Conservation (phyloP, 2,113 vertebrate species). For the Nannobrachium achirus region DNA sequence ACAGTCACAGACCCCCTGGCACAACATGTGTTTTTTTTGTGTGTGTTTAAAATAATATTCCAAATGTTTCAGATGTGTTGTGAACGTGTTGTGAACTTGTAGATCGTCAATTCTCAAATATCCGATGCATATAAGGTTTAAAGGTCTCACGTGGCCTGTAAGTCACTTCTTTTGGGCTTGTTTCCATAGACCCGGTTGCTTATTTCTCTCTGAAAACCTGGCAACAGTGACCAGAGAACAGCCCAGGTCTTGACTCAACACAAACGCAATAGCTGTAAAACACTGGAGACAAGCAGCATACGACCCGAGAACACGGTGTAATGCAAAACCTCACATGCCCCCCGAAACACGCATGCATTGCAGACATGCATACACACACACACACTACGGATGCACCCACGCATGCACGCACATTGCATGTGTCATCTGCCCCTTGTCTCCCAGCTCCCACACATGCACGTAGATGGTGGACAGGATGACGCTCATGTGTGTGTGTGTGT, state of each 20-base stretch:
- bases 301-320: slow-evolving; percentile 24
- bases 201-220: too few relatives aligned
- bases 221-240: slow-evolving; percentile 24
- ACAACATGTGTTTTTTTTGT: neutral
- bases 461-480: slow-evolving; percentile 60
- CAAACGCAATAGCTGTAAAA: slow-evolving; percentile 39
- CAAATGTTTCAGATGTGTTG: too few relatives aligned
- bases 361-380: too few relatives aligned
- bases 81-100: too few relatives aligned
- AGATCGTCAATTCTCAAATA: too few relatives aligned
- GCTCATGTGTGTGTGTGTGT: neutral
- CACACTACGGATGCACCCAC: slow-evolving; percentile 10
- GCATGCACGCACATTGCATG: slow-evolving; percentile 27
- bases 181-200: too few relatives aligned
- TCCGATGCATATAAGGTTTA: too few relatives aligned
- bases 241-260: slow-evolving; percentile 44
- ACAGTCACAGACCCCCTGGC: too few relatives aligned
- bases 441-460: slow-evolving; percentile 50
- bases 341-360: slow-evolving; percentile 28
- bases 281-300: slow-evolving; percentile 26
- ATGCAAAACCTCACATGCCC: neutral
- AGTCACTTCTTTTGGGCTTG: too few relatives aligned
- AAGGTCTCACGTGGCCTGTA: too few relatives aligned
- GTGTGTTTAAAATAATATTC: neutral
- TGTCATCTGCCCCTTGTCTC: slow-evolving; percentile 46